Conservation (phyloP, 2,113 vertebrate genomes). For the Limnothrissa miodon region DNA sequence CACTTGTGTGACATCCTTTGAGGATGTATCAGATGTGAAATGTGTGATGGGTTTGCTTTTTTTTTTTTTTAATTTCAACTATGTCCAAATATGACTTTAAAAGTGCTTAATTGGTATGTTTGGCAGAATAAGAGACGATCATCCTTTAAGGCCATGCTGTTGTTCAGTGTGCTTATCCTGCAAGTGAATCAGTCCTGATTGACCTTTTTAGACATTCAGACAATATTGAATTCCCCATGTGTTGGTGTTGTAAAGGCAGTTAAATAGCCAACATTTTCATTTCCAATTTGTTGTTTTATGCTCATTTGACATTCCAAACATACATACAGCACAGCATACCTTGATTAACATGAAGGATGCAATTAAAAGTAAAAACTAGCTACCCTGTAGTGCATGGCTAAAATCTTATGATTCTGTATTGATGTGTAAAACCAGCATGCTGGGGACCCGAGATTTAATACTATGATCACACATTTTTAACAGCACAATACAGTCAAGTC, state of each 20-base stretch:
- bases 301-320: not conserved
- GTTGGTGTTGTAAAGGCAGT: not conserved
- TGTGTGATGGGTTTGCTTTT: too few species aligned
- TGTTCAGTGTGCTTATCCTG: not conserved
- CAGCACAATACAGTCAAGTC: not conserved
- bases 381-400: not conserved
- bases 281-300: not conserved
- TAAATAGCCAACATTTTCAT: not conserved
- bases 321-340: too few species aligned
- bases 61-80: not conserved
- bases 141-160: not conserved
- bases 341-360: not conserved
- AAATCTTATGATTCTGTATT: not conserved
- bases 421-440: not conserved
- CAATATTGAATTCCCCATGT: not conserved
- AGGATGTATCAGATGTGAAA: not conserved
- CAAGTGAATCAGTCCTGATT: not conserved
- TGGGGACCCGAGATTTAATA: not conserved
- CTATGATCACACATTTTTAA: not conserved
- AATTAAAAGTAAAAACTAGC: not conserved
- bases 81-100: not conserved
- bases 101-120: not conserved
- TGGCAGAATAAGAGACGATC: not conserved
- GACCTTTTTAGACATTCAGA: not conserved
- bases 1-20: not conserved